Evolutionary conservation across 2,797 vertebrate species (phyloP), one percentile per base, ranked within the genome.

Genomic region (Pagetopsis macropterus): DNA sequence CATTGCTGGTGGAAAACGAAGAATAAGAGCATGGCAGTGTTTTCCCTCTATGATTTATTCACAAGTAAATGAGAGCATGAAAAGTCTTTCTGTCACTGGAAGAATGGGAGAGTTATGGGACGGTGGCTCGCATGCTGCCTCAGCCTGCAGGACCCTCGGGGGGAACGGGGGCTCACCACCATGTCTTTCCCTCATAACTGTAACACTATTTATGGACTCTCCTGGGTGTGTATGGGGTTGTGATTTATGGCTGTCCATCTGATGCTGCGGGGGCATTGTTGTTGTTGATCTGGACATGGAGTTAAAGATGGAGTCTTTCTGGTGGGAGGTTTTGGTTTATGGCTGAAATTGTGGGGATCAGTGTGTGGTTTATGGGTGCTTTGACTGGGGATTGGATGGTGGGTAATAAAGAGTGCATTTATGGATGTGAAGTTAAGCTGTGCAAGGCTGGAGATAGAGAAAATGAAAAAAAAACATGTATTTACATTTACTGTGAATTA

Each of bases 191-290:
- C 78, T 48, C 75, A 68, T 61, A 73, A 76, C 70, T 64, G n/a
- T 50, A 72, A 41, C 51, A 56, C 76, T 77, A 85, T 91, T 92
- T 87, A 87, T 84, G 81, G 84, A 82, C 71, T 68, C 75, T 72
- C 65, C 54, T 61, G 76, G 79, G 79, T 77, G 15, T 55, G 55
- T 72, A 71, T 77, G 79, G 75, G 62, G 12, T 13, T 37, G 68
- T 79, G 87, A 93, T 92, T 91, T 89, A 91, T 78, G 79, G 27
- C 51, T 70, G 72, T 87, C 89, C 86, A 85, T 89, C 84, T 92
- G 92, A 75, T 75, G 76, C 68, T 65, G 60, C 74, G 66, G 71
- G 66, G 68, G 27, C 44, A 46, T 84, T 27, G 27, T 37, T 37
- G 33, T 84, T 77, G 65, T 79, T 6, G 16, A 76, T 84, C 84